These are phyloP conservation scores for Malurus splendens DNA, from an alignment of 2,797 vertebrate species.

Conservation along the genomic window DNA sequence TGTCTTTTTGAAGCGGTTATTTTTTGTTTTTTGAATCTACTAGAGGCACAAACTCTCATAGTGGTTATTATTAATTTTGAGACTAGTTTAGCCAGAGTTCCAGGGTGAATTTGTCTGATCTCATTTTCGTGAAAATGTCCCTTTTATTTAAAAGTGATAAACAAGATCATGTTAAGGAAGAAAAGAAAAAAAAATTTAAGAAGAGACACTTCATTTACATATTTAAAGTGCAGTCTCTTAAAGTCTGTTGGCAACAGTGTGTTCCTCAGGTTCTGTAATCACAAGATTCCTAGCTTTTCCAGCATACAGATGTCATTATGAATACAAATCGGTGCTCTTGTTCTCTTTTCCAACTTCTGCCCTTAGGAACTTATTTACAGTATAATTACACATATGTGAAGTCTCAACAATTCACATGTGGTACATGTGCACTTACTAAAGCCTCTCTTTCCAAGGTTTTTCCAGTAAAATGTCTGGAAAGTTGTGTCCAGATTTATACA, in stretches of 20 bases:
- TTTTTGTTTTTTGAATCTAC: neutral
- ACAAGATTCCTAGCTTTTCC: neutral
- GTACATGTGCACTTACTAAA: neutral
- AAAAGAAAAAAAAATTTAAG: neutral
- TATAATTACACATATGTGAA: neutral
- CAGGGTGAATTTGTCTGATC: neutral
- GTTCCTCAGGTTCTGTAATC: neutral
- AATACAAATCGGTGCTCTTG: neutral
- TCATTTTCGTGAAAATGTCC: neutral
- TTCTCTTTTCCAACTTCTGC: neutral
- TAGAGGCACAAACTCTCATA: neutral
- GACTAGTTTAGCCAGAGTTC: neutral
- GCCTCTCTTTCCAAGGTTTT: neutral
- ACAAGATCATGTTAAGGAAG: neutral
- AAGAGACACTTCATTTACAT: accelerated
- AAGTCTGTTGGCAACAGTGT: neutral
- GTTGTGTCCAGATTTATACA: neutral
- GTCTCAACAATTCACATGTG: neutral
- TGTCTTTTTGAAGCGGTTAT: neutral
- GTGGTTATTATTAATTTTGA: neutral
- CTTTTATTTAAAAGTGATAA: neutral
- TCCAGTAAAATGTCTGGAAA: neutral
- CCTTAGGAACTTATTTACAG: neutral
- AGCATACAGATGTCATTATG: neutral
- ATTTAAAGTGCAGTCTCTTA: neutral